These are phyloP conservation scores for Ptychochromis oligacanthus DNA, from an alignment of 2,113 vertebrate genomes.

Conservation along the genomic window DNA sequence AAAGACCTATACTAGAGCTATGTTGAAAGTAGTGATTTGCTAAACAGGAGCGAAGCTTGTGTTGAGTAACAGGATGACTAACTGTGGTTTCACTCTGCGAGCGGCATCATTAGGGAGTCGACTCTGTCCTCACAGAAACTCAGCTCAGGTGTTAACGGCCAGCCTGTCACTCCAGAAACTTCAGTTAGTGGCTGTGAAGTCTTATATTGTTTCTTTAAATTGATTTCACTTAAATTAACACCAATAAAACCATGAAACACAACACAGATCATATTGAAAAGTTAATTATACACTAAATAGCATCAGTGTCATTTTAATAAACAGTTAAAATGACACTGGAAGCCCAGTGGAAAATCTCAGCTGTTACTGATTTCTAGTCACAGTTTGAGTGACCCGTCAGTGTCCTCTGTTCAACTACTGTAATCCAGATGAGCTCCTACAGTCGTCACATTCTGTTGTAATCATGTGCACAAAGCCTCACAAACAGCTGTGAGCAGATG, in stretches of 20 bases:
- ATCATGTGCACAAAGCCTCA: not conserved
- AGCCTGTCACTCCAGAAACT: not conserved
- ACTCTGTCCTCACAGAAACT: not conserved
- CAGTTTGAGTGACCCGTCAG: not conserved
- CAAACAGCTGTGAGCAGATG: not conserved
- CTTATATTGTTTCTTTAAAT: not conserved
- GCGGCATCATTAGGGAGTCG: not conserved
- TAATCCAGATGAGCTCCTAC: not conserved
- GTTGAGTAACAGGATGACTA: slow-evolving; percentile 28
- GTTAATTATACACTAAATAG: not conserved
- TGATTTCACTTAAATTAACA: not conserved
- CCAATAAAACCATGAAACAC: not conserved
- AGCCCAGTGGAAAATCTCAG: not conserved
- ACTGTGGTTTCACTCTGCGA: slow-evolving; percentile 12
- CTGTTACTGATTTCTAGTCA: not conserved
- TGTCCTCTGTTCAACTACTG: not conserved
- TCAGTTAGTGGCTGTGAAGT: not conserved
- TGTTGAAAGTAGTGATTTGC: slow-evolving; percentile 11
- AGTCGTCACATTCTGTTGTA: not conserved
- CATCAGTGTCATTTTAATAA: not conserved
- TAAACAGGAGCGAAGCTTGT: not conserved
- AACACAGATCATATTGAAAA: not conserved
- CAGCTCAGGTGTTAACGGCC: not conserved
- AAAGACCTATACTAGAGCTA: not conserved
- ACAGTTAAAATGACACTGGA: not conserved